Evolutionary conservation across 1,140 invertebrate species (phyloP).

Genomic region (Drosophila malerkotliana): DNA sequence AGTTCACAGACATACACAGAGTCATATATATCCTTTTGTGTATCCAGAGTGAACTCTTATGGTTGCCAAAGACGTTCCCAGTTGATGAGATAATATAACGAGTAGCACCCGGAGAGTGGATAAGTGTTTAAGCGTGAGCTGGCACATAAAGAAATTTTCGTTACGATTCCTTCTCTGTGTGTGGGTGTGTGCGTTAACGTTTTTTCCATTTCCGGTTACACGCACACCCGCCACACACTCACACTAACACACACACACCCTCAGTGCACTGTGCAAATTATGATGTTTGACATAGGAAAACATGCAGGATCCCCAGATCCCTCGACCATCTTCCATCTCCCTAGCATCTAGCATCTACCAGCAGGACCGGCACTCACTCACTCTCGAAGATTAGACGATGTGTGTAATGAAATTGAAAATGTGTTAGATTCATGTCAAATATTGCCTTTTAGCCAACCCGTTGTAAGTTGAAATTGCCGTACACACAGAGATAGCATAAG

Average conservation of each 20-base stretch:
- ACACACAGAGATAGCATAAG: slow-evolving; percentile 19
- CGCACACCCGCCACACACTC: slow-evolving; percentile 31
- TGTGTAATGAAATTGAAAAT: slow-evolving; percentile 82
- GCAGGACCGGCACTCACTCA: slow-evolving; percentile 11
- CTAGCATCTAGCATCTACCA: slow-evolving; percentile 4
- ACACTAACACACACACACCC: slow-evolving; percentile 12
- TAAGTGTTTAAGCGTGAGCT: slow-evolving; percentile 81
- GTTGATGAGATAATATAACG: slow-evolving; percentile 79
- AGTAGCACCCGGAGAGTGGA: slow-evolving; percentile 70
- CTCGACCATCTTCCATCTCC: slow-evolving; percentile 3
- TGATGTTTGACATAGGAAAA: slow-evolving; percentile 75
- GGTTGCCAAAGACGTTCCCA: slow-evolving; percentile 68
- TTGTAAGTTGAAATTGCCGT: slow-evolving; percentile 41
- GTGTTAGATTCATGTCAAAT: slow-evolving; percentile 80
- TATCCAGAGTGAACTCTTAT: slow-evolving; percentile 50
- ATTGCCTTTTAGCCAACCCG: slow-evolving; percentile 69
- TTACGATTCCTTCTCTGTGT: slow-evolving; percentile 36
- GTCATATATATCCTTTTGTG: slow-evolving; percentile 37
- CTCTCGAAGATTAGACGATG: slow-evolving; percentile 71
- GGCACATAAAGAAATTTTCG: slow-evolving; percentile 74
- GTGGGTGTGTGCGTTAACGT: slow-evolving; percentile 39
- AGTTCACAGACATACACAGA: slow-evolving; percentile 33
- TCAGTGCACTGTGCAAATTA: slow-evolving; percentile 62
- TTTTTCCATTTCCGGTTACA: slow-evolving; percentile 75
- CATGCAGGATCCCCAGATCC: slow-evolving; percentile 27